phyloP scores from a whole-genome alignment of 2,113 vertebrate species.

The Coreoperca whiteheadi region DNA sequence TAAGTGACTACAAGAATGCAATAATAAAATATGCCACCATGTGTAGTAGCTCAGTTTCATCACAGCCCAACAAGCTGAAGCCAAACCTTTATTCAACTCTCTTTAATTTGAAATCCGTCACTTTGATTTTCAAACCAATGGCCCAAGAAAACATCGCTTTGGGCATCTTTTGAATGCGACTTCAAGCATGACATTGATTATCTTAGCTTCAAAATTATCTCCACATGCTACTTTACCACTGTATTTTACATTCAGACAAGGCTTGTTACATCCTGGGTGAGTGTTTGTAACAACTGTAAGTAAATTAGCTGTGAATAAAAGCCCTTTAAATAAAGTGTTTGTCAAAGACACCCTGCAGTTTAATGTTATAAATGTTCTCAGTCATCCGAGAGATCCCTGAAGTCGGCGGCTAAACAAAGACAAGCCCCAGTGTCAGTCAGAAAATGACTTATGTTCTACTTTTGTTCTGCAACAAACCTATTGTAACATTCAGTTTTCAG shows the following conservation, averaged over 20 bases:
- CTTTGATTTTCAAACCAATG: conserved; percentile 69
- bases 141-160: conserved; percentile 61
- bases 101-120: conserved; percentile 37
- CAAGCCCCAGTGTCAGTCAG: conserved; percentile 1
- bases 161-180: conserved; percentile 67
- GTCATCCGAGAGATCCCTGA: conserved; percentile 31
- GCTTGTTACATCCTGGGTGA: conserved; percentile 50
- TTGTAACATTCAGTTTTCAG: neutral
- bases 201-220: conserved; percentile 78
- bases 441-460: conserved; percentile 4
- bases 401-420: conserved; percentile 17
- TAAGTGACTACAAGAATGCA: conserved; percentile 45
- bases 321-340: conserved; percentile 69
- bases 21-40: conserved; percentile 59
- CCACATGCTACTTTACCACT: conserved; percentile 77
- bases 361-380: conserved; percentile 60
- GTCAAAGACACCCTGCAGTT: conserved; percentile 69
- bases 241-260: conserved; percentile 53
- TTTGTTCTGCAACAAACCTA: neutral
- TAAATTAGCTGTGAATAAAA: conserved; percentile 80
- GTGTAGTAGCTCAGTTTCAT: conserved; percentile 37
- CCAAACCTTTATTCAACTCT: conserved; percentile 31
- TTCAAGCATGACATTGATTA: conserved; percentile 78
- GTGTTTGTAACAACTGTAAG: conserved; percentile 73
- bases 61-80: conserved; percentile 22